Evolutionary conservation across 1,140 invertebrate genomes (phyloP), one percentile per base, ranked within the genome.

Genomic region (Orius insidiosus): DNA sequence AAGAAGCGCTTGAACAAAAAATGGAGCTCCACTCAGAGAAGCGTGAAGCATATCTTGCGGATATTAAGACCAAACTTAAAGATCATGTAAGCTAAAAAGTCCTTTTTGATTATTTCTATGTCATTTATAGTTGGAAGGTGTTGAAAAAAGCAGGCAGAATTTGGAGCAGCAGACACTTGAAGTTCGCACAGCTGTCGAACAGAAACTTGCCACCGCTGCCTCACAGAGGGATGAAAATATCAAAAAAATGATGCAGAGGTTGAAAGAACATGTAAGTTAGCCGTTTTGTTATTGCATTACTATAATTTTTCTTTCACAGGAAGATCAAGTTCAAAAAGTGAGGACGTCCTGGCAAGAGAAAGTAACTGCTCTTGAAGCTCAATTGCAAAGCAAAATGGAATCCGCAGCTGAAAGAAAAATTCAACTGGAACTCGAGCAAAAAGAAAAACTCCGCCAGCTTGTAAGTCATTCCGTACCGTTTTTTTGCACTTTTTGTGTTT

Each of bases 1-100:
- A 85, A 60, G 84, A 88, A 60, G 80, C 83, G 42, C 66, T 92
- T 36, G 82, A 89, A 58, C 74, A 81, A 39, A 92, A 90, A 65
- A 88, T 94, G 80, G 86, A 88, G 59, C 72, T 71, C 48, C 78
- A 81, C 48, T 78, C 76, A n/a, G 85, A 83, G 58, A 94, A 93
- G 56, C 71, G 88, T 53, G 85, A 92, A 60, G 79, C 79, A 2
- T 83, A 85, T 59, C 85, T 93, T 56, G 80, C 74, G 52, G 85
- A 86, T 57, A 63, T 92, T 57, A 85, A 83, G 59, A 78, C 76
- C 44, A 84, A 88, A 59, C 71, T 90, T 48, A 87, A 88, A 69
- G 86, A 83, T 50, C 72, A 75, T 59, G 55, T 56, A 44, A 56
- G 55, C n/a, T n/a, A n/a, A n/a, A n/a, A n/a, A n/a, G n/a, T n/a